Percentiles rank a stretch among this genome's conserved stretches.
These are phyloP conservation scores for Narcine bancroftii DNA, from an alignment of 2,113 vertebrate genomes.

Conservation along the genomic window DNA sequence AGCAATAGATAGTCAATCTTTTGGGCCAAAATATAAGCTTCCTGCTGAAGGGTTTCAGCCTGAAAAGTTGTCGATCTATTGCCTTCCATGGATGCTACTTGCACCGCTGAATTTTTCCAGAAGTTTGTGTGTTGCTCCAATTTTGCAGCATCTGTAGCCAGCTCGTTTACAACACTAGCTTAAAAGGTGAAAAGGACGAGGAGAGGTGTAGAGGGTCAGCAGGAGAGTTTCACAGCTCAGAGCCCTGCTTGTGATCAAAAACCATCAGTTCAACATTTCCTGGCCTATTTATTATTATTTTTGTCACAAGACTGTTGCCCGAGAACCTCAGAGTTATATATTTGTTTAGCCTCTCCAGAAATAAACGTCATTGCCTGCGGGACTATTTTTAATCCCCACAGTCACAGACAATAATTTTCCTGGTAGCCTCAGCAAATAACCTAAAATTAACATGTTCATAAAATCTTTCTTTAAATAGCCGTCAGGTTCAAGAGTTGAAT, in stretches of 20 bases:
- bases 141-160: too few relatives aligned
- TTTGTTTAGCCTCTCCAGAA: background rate
- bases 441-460: conserved; percentile 5
- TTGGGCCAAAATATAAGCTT: too few relatives aligned
- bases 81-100: too few relatives aligned
- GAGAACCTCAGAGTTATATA: background rate
- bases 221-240: too few relatives aligned
- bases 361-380: background rate
- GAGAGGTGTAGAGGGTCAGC: too few relatives aligned
- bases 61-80: too few relatives aligned
- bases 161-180: too few relatives aligned
- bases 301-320: background rate
- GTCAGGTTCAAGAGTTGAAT: background rate
- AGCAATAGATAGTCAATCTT: too few relatives aligned
- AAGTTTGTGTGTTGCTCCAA: too few relatives aligned
- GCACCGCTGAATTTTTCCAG: too few relatives aligned
- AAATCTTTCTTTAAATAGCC: background rate
- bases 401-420: background rate
- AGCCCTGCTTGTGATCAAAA: background rate
- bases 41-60: too few relatives aligned
- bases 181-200: too few relatives aligned
- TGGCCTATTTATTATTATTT: background rate
- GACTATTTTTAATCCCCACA: background rate
- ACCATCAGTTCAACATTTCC: background rate
- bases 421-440: background rate